Percentiles rank a stretch among this genome's conserved stretches.
Evolutionary conservation across 2,797 vertebrate species (phyloP).

Genomic region (Orestias chungarensis): DNA sequence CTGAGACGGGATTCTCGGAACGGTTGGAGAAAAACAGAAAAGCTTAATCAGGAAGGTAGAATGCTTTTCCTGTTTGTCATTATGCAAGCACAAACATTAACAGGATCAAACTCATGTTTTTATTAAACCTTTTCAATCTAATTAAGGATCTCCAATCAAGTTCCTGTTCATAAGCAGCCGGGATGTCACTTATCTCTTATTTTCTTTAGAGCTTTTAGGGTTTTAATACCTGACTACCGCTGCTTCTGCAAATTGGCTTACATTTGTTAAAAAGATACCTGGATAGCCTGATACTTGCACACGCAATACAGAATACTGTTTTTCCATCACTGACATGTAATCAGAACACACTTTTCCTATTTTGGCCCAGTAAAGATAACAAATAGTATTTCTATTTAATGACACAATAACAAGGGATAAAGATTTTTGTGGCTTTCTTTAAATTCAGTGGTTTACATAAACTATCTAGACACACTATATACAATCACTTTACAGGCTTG

Average conservation of each 20-base stretch:
- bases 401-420: neutral
- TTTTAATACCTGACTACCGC: neutral
- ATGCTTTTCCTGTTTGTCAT: neutral
- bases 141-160: neutral
- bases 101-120: neutral
- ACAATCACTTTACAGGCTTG: neutral
- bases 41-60: neutral
- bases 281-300: neutral
- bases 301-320: neutral
- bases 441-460: neutral
- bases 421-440: neutral
- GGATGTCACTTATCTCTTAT: neutral
- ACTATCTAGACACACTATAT: neutral
- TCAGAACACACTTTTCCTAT: neutral
- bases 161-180: neutral
- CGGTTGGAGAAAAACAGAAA: neutral
- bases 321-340: neutral
- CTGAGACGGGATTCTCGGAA: neutral
- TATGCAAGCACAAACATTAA: neutral
- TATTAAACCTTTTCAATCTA: neutral
- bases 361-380: neutral
- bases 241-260: neutral
- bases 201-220: neutral
- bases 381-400: neutral
- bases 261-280: neutral